These are phyloP conservation scores for Thalassophryne amazonica DNA, from an alignment of 2,797 vertebrate genomes.

Conservation along the genomic window DNA sequence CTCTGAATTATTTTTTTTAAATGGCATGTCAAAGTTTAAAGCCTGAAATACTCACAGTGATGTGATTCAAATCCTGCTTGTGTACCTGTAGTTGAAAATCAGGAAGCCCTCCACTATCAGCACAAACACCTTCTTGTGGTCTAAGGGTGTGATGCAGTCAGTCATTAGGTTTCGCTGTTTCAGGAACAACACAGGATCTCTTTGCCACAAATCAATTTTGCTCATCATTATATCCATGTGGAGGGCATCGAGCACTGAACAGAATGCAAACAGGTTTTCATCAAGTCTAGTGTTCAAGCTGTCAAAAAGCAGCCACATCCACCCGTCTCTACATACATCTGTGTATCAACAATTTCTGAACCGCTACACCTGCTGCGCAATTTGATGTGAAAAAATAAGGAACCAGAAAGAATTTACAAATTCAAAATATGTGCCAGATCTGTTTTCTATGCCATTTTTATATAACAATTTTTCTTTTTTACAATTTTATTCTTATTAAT, in stretches of 20 bases:
- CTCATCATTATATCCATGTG: slow-evolving; percentile 91
- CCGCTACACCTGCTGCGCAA: no score
- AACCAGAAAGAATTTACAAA: no score
- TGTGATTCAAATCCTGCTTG: neutral
- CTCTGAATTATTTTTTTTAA: no score
- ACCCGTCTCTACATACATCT: no score
- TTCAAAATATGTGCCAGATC: no score
- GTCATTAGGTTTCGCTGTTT: slow-evolving; percentile 19
- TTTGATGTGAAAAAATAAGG: no score
- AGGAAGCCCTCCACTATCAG: slow-evolving; percentile 95
- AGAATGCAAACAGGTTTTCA: neutral
- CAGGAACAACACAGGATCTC: slow-evolving; percentile 54
- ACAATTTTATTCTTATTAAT: no score
- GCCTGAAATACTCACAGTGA: neutral
- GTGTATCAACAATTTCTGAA: no score
- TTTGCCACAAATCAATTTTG: slow-evolving; percentile 73
- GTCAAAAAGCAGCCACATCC: no score
- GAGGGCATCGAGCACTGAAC: slow-evolving; percentile 85
- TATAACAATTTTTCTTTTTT: no score
- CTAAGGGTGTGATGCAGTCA: neutral
- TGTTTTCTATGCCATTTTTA: no score
- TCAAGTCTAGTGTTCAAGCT: no score
- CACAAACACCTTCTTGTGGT: slow-evolving; percentile 61
- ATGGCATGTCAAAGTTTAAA: neutral
- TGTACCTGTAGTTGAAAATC: slow-evolving; percentile 90